These are phyloP conservation scores for Chrosomus eos DNA, from an alignment of 2,797 vertebrate species.

Conservation along the genomic window DNA sequence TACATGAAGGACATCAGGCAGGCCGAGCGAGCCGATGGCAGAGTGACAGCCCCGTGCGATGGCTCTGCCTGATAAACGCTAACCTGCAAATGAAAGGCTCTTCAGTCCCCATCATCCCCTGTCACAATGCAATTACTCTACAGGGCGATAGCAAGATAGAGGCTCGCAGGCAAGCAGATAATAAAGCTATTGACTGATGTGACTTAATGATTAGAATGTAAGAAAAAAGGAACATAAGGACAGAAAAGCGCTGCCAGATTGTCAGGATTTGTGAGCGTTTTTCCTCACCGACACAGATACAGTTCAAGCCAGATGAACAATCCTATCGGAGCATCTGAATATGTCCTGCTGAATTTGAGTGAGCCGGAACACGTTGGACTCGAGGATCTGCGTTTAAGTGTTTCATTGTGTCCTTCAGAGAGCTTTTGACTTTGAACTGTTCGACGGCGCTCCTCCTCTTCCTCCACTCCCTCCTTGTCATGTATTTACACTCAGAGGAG, in stretches of 20 bases:
- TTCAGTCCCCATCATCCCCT: conserved; percentile 92
- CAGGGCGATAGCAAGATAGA: conserved; percentile 95
- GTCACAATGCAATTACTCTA: conserved; percentile 95
- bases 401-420: conserved; percentile 58
- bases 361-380: conserved; percentile 11
- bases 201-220: conserved; percentile 94
- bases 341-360: conserved; percentile 34
- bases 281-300: conserved; percentile 40
- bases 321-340: conserved; percentile 44
- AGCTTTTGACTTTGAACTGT: conserved; percentile 63
- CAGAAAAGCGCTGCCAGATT: conserved; percentile 87
- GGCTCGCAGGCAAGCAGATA: conserved; percentile 91
- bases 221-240: conserved; percentile 89
- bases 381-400: conserved; percentile 40
- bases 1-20: conserved; percentile 92
- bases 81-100: conserved; percentile 93
- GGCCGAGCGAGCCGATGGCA: conserved; percentile 85
- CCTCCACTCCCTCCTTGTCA: conserved; percentile 57
- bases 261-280: conserved; percentile 68
- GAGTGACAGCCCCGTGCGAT: conserved; percentile 90
- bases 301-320: conserved; percentile 39
- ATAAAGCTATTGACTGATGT: conserved; percentile 96
- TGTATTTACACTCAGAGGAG: conserved; percentile 59
- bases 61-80: conserved; percentile 91
- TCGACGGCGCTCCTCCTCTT: conserved; percentile 54